phyloP scores from a whole-genome alignment of 1,140 invertebrate species.

The Drosophila neocordata region DNA sequence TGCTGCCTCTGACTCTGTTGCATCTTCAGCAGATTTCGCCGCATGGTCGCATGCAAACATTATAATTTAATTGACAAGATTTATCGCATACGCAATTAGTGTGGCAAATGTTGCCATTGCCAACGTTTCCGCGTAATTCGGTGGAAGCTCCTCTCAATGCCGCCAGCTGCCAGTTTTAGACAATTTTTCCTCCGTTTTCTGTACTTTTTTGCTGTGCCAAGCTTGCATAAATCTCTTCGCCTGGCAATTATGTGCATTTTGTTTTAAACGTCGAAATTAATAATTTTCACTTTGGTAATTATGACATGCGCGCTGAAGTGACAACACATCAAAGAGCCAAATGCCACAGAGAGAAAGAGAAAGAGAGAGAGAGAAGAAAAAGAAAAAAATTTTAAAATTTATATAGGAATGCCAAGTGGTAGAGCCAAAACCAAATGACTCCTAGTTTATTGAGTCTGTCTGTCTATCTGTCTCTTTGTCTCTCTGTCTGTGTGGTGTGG shows the following conservation, averaged over 20 bases:
- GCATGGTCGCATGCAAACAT: constrained; percentile 76
- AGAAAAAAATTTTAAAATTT: constrained; percentile 1
- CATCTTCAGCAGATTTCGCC: constrained; percentile 71
- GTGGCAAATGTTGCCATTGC: constrained; percentile 66
- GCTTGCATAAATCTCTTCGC: constrained; percentile 24
- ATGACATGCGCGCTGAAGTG: constrained; percentile 74
- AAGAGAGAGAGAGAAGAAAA: no score
- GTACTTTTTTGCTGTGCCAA: constrained; percentile 12
- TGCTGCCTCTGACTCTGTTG: constrained; percentile 45
- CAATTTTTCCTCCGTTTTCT: constrained; percentile 57
- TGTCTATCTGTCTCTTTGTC: no score
- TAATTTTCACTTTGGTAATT: constrained; percentile 81
- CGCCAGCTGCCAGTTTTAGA: constrained; percentile 60
- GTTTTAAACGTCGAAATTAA: constrained; percentile 80
- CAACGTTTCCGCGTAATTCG: constrained; percentile 62
- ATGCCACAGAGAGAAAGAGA: neutral
- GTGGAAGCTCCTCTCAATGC: constrained; percentile 48
- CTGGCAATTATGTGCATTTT: constrained; percentile 76
- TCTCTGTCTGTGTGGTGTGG: neutral
- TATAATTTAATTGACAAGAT: constrained; percentile 83
- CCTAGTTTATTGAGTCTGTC: constrained; percentile 28
- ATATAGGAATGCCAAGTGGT: neutral
- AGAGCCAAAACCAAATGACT: neutral
- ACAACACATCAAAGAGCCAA: constrained; percentile 74
- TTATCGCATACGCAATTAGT: constrained; percentile 82